Conservation (phyloP, 2,888 invertebrate genomes). For the Neria commutata region DNA sequence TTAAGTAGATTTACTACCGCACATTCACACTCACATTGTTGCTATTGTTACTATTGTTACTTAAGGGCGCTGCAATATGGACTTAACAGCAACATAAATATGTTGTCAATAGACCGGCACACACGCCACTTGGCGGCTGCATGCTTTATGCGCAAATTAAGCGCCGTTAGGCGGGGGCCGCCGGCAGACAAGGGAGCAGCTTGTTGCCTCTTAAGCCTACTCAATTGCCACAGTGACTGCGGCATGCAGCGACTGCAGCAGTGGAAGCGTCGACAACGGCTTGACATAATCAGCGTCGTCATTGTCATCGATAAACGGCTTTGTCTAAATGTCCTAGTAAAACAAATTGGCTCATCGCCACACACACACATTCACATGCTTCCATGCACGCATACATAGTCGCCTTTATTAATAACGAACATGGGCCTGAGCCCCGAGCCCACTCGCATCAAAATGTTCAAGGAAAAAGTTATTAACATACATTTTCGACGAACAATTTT, state of each 20-base stretch:
- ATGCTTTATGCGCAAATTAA: background rate
- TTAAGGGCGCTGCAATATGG: background rate
- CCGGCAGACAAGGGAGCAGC: too few relatives aligned
- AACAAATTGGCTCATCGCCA: conserved; percentile 53
- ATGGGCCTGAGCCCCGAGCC: too few relatives aligned
- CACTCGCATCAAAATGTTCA: too few relatives aligned
- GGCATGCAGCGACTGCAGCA: conserved; percentile 21
- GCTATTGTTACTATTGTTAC: background rate
- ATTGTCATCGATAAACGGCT: conserved; percentile 52
- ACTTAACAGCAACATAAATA: background rate
- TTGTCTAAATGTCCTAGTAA: conserved; percentile 39
- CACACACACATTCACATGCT: too few relatives aligned
- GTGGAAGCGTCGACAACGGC: conserved; percentile 1
- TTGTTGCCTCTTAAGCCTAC: background rate
- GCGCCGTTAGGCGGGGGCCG: too few relatives aligned
- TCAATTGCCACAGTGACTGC: conserved; percentile 23
- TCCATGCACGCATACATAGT: too few relatives aligned
- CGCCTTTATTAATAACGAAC: too few relatives aligned
- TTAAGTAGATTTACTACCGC: background rate
- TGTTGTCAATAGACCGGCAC: background rate
- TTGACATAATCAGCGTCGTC: conserved; percentile 16
- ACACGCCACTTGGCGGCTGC: too few relatives aligned
- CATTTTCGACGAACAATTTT: too few relatives aligned
- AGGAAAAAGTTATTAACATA: too few relatives aligned
- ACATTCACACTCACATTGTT: background rate